Conservation (phyloP, 2,888 invertebrate species). For the Saturnia pavonia region DNA sequence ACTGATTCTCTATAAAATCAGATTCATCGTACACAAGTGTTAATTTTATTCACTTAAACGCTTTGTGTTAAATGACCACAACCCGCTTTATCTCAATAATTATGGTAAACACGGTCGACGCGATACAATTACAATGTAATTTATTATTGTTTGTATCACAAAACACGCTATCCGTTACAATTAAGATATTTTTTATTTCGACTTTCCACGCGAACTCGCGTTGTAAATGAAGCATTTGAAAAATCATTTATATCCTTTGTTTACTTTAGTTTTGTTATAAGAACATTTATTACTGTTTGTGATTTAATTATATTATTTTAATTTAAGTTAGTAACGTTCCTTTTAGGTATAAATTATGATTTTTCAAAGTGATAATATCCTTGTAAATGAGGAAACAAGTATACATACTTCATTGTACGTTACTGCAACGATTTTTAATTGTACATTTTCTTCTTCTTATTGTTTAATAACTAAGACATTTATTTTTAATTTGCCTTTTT, state of each 20-base stretch:
- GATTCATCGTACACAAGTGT: slow-evolving; percentile 1
- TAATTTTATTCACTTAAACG: slow-evolving; percentile 31
- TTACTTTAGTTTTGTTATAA: slow-evolving; percentile 23
- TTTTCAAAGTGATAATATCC: not conserved
- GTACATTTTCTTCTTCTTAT: no score
- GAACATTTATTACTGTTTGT: not conserved
- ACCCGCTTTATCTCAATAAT: slow-evolving; percentile 66
- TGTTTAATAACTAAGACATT: no score
- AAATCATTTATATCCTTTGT: slow-evolving; percentile 33
- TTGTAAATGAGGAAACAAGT: not conserved
- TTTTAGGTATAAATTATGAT: not conserved
- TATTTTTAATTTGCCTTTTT: no score
- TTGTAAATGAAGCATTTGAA: slow-evolving; percentile 36
- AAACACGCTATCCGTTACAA: slow-evolving; percentile 70
- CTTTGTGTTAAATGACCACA: slow-evolving; percentile 36
- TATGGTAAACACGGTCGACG: slow-evolving; percentile 69
- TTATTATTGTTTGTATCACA: slow-evolving; percentile 70
- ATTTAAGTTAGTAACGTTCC: not conserved
- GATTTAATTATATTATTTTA: not conserved
- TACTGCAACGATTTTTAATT: not conserved
- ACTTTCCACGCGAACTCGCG: slow-evolving; percentile 65
- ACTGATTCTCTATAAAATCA: not conserved
- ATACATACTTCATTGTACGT: not conserved
- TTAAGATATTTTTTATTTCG: slow-evolving; percentile 76
- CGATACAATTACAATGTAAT: slow-evolving; percentile 71